Evolutionary conservation across 2,797 vertebrate genomes (phyloP).

Genomic region (Channallabes apus): DNA sequence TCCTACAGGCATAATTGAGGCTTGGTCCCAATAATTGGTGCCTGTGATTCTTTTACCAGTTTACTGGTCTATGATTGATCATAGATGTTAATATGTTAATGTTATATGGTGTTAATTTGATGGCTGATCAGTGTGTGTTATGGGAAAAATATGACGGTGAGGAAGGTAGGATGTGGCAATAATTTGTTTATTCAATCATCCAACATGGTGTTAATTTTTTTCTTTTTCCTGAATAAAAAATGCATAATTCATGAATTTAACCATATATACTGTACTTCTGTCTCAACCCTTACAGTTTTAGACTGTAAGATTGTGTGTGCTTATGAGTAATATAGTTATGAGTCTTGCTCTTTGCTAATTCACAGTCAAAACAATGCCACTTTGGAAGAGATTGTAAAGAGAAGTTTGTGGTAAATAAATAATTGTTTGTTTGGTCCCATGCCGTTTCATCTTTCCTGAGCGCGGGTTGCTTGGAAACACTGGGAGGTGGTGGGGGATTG

Average conservation of each 20-base stretch:
- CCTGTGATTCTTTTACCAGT: too few species aligned
- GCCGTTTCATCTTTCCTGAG: slow-evolving; percentile 19
- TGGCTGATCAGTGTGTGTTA: not conserved
- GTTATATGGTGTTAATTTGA: too few species aligned
- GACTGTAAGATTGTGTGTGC: too few species aligned
- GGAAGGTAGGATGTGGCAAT: not conserved
- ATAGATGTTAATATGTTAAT: too few species aligned
- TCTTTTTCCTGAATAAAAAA: too few species aligned
- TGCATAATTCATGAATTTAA: not conserved
- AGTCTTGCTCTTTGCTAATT: not conserved
- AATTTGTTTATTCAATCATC: not conserved
- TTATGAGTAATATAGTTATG: too few species aligned
- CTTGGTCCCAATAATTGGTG: too few species aligned
- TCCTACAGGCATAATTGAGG: too few species aligned
- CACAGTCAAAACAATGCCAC: not conserved
- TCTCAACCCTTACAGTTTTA: too few species aligned
- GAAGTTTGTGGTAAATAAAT: not conserved
- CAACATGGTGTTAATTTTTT: not conserved
- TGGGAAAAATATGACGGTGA: not conserved
- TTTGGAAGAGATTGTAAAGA: not conserved
- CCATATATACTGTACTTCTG: not conserved
- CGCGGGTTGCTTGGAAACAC: slow-evolving; percentile 13
- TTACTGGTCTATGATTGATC: too few species aligned
- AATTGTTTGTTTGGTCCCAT: not conserved
- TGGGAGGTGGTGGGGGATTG: not conserved